Evolutionary conservation across 1,140 invertebrate species (phyloP), one percentile per base, ranked within the genome.

Genomic region (Cyclargus thomasi): DNA sequence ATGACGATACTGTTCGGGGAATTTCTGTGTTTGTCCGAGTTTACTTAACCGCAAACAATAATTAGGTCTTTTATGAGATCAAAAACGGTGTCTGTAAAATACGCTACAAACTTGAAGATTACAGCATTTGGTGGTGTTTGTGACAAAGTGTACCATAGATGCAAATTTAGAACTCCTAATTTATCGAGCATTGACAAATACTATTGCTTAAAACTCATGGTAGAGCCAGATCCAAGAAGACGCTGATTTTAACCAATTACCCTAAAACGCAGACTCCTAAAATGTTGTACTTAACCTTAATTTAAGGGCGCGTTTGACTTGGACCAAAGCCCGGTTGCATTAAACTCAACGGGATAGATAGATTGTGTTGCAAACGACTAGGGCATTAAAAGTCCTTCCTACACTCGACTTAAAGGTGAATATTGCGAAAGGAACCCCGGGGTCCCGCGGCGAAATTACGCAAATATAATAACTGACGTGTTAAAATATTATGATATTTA

Each of bases 291-390:
- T 2, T 23, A 7, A 29, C 29, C 29, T 7, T 6, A 29, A 29
- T 8, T 29, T 7, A 4, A 29, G 29, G 5, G 5, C 3, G 21
- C 53, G 36, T 47, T n/a, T 66, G 22, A 68, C 67, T 68, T 68
- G 55, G 62, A 59, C 67, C 62, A 18, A 68, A 64, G 62, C 53
- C 67, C 47, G 63, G 63, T 68, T 57, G 47, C 67, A 67, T 67
- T 67, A 23, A 67, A 14, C n/a, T 39, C 47, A 36, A 67, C 20
- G 55, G 39, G 47, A 65, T 65, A 67, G 65, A 59, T 17, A 47
- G 55, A 55, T 20, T 20, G 53, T 55, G 18, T 55, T 55, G 53
- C 53, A 39, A 55, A 55, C 16, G 53, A 55, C 53, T 59, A 4
- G 18, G 55, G 20, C 55, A 59, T 55, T 55, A 20, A 59, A 59